These are phyloP conservation scores for Microdon myrmicae DNA, from an alignment of 2,888 invertebrate species.

Conservation along the genomic window DNA sequence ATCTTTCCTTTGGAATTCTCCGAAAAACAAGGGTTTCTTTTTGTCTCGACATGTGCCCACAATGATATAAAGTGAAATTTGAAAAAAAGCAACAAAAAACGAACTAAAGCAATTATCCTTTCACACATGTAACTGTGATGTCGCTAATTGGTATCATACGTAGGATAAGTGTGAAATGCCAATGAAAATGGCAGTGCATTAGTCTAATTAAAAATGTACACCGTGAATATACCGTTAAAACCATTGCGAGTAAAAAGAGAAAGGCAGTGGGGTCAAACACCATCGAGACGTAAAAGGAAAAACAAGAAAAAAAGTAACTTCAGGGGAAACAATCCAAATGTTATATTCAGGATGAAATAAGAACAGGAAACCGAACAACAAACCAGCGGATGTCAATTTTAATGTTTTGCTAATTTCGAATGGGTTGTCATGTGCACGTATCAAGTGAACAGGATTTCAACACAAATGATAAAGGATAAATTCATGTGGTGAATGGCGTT, in stretches of 20 bases:
- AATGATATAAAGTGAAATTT: no score
- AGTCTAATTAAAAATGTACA: constrained; percentile 54
- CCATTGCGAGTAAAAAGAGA: constrained; percentile 41
- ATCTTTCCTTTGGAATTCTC: no score
- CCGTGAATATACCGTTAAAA: constrained; percentile 40
- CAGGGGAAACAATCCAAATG: constrained; percentile 21
- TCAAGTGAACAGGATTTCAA: constrained; percentile 45
- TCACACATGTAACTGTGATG: constrained; percentile 15
- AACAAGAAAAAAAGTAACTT: constrained; percentile 12
- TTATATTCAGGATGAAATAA: background rate
- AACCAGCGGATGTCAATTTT: constrained; percentile 44
- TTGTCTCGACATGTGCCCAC: no score
- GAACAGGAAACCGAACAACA: constrained; percentile 3
- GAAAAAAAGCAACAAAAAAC: no score
- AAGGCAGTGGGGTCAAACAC: constrained; percentile 40
- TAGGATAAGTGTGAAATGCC: no score
- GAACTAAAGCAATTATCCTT: no score
- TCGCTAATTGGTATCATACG: constrained; percentile 44
- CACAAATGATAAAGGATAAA: constrained; percentile 50
- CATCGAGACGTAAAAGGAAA: constrained; percentile 1
- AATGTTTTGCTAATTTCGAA: constrained; percentile 51
- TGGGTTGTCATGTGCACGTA: constrained; percentile 52
- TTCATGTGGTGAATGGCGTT: constrained; percentile 52
- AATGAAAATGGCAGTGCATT: constrained; percentile 48
- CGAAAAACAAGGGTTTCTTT: no score